These are phyloP conservation scores for Ceriagrion tenellum DNA, from an alignment of 2,888 invertebrate species.

Conservation along the genomic window DNA sequence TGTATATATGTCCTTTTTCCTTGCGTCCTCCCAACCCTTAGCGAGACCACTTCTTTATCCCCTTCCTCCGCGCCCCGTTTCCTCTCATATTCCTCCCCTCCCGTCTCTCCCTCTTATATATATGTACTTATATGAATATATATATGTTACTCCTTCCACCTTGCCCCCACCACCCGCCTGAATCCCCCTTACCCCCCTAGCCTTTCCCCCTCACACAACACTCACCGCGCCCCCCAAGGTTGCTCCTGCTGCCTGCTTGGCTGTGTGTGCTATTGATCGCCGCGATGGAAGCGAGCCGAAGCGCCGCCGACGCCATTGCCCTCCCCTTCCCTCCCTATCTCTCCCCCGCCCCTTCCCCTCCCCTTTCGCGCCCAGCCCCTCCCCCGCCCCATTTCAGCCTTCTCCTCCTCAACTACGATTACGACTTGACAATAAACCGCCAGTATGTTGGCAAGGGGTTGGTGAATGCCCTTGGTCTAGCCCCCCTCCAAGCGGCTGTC, in stretches of 20 bases:
- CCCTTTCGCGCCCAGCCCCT: neutral
- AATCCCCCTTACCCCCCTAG: neutral
- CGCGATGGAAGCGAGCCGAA: constrained; percentile 50
- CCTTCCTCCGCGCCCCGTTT: too few species aligned
- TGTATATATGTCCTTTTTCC: neutral
- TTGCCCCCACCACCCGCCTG: neutral
- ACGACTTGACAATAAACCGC: neutral
- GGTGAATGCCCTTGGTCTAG: neutral
- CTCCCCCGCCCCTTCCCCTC: neutral
- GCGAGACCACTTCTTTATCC: neutral
- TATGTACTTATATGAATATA: too few species aligned
- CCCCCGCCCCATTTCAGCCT: neutral
- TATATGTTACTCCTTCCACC: neutral
- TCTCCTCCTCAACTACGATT: neutral
- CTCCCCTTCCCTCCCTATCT: neutral
- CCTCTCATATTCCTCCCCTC: too few species aligned
- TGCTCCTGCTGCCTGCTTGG: neutral
- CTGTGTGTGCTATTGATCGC: constrained; percentile 58
- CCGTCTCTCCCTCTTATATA: too few species aligned
- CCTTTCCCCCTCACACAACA: neutral
- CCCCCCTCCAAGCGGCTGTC: neutral
- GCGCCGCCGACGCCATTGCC: constrained; percentile 36
- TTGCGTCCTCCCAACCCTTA: neutral
- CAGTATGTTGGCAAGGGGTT: neutral
- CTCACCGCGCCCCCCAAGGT: neutral